These are phyloP conservation scores for Zosterops japonicus DNA, from an alignment of 2,113 vertebrate species.

Conservation along the genomic window DNA sequence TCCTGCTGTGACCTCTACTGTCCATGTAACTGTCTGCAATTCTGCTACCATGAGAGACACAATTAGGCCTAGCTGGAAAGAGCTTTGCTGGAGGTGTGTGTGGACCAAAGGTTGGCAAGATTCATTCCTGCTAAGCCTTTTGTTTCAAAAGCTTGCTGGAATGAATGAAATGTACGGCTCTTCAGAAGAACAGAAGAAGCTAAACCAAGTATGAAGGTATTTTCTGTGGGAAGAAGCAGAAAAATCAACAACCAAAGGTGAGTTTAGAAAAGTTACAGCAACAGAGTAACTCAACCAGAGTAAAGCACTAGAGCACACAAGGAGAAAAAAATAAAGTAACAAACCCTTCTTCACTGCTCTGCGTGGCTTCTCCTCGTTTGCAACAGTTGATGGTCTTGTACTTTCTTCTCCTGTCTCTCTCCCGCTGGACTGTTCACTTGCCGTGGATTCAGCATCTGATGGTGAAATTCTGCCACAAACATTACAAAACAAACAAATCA, in stretches of 20 bases:
- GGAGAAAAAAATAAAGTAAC: slow-evolving; percentile 10
- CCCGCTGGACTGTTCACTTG: slow-evolving; percentile 88
- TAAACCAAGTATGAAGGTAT: background rate
- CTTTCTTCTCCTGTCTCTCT: slow-evolving; percentile 84
- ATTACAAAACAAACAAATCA: background rate
- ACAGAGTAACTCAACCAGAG: background rate
- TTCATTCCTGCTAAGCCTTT: background rate
- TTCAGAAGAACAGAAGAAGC: background rate
- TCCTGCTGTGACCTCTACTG: background rate
- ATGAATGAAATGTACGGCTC: background rate
- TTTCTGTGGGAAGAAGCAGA: background rate
- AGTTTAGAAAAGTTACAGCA: background rate
- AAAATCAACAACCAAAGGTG: background rate
- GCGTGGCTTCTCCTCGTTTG: slow-evolving; percentile 78
- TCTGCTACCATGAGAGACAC: background rate
- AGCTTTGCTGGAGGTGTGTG: background rate
- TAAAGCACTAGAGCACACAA: background rate
- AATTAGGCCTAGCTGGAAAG: too few relatives aligned
- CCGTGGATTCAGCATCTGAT: slow-evolving; percentile 89
- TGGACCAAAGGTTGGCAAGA: background rate
- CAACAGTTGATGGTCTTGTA: slow-evolving; percentile 70
- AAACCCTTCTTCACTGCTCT: slow-evolving; percentile 80
- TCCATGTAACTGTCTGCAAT: background rate
- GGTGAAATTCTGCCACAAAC: slow-evolving; percentile 83
- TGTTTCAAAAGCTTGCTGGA: background rate